Evolutionary conservation across 2,797 vertebrate species (phyloP).

Genomic region (Scyliorhinus canicula): DNA sequence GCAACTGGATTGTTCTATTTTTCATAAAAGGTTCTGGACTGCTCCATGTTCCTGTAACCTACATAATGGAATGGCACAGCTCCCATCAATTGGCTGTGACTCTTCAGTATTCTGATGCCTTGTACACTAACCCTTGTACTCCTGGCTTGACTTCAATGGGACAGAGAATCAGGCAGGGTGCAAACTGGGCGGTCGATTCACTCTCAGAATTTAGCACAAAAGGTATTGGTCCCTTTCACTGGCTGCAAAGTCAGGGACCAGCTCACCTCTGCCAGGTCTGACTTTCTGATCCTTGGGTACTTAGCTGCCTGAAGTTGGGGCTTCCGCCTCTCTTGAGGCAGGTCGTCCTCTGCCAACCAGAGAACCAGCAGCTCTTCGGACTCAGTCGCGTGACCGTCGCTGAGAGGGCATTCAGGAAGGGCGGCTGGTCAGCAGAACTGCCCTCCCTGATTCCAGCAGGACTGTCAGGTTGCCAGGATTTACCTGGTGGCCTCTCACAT

Average conservation of each 20-base stretch:
- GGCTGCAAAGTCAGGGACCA: no score
- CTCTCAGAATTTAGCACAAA: not conserved
- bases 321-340: no score
- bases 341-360: no score
- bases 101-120: not conserved
- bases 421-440: not conserved
- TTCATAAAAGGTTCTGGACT: no score
- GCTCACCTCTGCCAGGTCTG: no score
- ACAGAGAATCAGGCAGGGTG: not conserved
- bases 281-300: no score
- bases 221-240: no score
- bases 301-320: no score
- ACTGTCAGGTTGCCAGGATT: not conserved
- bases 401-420: not conserved
- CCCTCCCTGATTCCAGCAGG: not conserved
- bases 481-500: not conserved
- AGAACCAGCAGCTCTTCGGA: no score
- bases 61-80: not conserved
- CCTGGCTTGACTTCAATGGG: not conserved
- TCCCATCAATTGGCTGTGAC: no score
- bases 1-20: no score
- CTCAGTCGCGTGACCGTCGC: not conserved
- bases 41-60: no score
- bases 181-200: not conserved
- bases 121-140: not conserved